Evolutionary conservation across 2,113 vertebrate genomes (phyloP).

Genomic region (Gorilla gorilla): DNA sequence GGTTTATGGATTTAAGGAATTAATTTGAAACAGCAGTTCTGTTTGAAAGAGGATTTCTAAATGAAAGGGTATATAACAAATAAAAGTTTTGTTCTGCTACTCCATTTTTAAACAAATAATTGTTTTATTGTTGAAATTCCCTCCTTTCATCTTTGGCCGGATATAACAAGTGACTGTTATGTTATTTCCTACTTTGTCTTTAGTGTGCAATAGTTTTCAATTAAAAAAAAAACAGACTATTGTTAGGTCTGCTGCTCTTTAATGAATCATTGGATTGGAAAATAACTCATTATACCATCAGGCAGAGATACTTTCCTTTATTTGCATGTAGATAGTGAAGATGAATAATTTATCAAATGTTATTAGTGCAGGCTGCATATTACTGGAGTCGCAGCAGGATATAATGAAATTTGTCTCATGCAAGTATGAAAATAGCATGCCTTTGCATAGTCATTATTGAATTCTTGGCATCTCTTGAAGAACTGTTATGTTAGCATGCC

Average conservation of each 20-base stretch:
- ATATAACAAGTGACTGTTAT: conserved; percentile 32
- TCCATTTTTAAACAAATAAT: not conserved
- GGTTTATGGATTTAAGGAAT: not conserved
- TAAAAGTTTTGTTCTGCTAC: not conserved
- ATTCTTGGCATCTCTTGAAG: conserved; percentile 59
- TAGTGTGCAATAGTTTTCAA: conserved; percentile 42
- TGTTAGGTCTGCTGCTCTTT: conserved; percentile 61
- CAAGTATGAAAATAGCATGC: conserved; percentile 65
- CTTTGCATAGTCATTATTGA: conserved; percentile 63
- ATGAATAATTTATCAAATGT: conserved; percentile 83
- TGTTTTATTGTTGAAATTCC: conserved; percentile 24
- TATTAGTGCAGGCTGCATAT: conserved; percentile 76
- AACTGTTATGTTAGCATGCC: conserved; percentile 61
- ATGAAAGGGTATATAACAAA: not conserved
- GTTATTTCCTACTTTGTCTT: conserved; percentile 59
- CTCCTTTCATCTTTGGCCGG: conserved; percentile 21
- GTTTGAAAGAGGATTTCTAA: conserved; percentile 33
- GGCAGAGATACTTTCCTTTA: conserved; percentile 71
- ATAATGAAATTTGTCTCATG: conserved; percentile 80
- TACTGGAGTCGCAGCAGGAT: conserved; percentile 67
- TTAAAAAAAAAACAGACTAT: conserved; percentile 37
- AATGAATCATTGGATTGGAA: conserved; percentile 81
- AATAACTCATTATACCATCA: conserved; percentile 80
- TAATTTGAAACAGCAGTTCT: conserved; percentile 9
- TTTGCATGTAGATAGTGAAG: conserved; percentile 82